Base-by-base conservation (phyloP, 2,888 invertebrate species). In the Lampropteryx suffumata region DNA sequence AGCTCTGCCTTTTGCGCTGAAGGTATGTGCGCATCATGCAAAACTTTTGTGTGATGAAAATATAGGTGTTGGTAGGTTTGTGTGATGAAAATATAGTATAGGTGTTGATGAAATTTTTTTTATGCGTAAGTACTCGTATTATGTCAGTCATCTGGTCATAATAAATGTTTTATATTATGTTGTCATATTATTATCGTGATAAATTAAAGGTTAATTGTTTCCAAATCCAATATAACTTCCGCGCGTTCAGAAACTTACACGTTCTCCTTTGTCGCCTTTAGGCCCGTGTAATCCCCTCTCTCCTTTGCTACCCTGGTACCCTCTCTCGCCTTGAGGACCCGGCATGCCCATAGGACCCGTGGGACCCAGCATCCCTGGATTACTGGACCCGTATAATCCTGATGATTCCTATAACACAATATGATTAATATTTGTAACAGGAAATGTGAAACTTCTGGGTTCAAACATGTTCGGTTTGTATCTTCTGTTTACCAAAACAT, bases 261-360 rank as follows among this genome's bases (percentile, higher is more conserved):
- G 92, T 68, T 94, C 95, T 59, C 96, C 95, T 85, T 94, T 94
- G 64, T 92, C 91, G 59, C 95, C 94, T 78, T 93, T 93, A 55
- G 91, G 79, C 51, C 92, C 92, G 42, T 90, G 84, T 82, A 92
- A 90, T 71, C 92, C 92, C 53, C 92, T 87, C 62, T 92, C 92
- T 39, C 94, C 94, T 71, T 92, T 92, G 65, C 84, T 85, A 36
- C 92, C 92, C 46, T 84, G 83, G 63, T 92, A 91, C 30, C 94
- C 94, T 63, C 93, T 86, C 73, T 94, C 94, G 50, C 94, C 94
- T 67, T 91, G 90, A 33, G 92, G 91, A 17, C 94, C 94, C 12
- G 87, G 71, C 28, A 94, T 89, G 56, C 95, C 94, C 79, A 92
- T 92, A 64, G 91, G 88, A 27, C 94, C 94, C 79, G 93, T 93